Evolutionary conservation across 37 sponge, comb jelly and placozoan genomes (phyloP).

Genomic region (Lycopodina hypogea): DNA sequence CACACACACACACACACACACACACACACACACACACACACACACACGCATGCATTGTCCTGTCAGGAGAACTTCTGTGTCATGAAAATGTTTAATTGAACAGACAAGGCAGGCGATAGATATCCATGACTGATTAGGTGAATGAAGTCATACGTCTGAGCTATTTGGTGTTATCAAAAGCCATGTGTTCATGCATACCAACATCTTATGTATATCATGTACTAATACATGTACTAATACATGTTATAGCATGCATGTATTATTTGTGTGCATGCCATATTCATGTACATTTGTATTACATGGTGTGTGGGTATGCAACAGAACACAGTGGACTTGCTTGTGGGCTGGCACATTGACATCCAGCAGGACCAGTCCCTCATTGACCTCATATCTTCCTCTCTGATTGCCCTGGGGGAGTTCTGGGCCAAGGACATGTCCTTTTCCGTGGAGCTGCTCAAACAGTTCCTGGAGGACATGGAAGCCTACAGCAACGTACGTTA

Average conservation of each 20-base stretch:
- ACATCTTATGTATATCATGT: no score
- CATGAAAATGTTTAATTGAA: no score
- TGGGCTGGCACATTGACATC: slow-evolving; percentile 95
- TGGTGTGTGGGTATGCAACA: slow-evolving; percentile 1
- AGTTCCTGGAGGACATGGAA: slow-evolving; percentile 90
- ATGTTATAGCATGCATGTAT: not conserved
- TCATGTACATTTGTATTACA: not conserved
- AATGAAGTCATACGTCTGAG: no score
- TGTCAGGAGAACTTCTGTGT: no score
- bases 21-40: no score
- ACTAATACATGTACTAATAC: no score
- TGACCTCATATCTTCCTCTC: slow-evolving; percentile 55
- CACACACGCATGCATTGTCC: no score
- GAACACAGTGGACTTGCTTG: slow-evolving; percentile 83
- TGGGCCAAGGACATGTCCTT: slow-evolving; percentile 73
- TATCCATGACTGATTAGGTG: no score
- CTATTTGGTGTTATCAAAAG: no score
- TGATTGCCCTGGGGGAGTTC: slow-evolving; percentile 54
- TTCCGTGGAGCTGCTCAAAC: slow-evolving; percentile 76
- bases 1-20: no score
- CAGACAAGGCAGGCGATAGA: no score
- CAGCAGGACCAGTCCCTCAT: slow-evolving; percentile 61
- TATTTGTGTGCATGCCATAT: not conserved
- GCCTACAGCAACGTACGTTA: slow-evolving; percentile 71
- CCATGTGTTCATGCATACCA: not conserved